phyloP scores from a whole-genome alignment of 2,797 vertebrate genomes.

The Sphenodon punctatus region DNA sequence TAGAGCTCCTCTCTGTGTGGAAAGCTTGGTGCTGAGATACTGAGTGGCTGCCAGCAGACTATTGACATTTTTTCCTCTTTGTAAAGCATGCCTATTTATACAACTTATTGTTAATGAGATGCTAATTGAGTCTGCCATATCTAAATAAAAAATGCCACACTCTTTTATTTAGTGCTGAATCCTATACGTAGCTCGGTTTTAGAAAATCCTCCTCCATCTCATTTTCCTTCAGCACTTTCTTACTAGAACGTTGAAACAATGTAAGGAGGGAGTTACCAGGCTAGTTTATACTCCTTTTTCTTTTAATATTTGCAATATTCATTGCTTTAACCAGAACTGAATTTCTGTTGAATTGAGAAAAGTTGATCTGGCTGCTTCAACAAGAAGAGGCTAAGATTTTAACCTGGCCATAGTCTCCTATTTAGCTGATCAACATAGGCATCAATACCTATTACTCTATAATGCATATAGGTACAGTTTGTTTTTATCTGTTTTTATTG shows the following conservation, averaged over 20 bases:
- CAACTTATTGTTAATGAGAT: conserved; percentile 62
- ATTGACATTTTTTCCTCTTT: conserved; percentile 48
- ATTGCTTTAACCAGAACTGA: too few species aligned
- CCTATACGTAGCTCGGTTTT: conserved; percentile 24
- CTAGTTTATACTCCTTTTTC: not conserved
- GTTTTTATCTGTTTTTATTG: too few species aligned
- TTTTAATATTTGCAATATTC: too few species aligned
- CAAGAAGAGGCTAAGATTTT: too few species aligned
- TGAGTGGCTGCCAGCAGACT: conserved; percentile 44
- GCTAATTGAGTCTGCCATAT: conserved; percentile 61
- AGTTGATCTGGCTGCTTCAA: too few species aligned
- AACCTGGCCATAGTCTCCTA: too few species aligned
- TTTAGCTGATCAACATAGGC: too few species aligned
- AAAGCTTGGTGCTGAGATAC: conserved; percentile 44
- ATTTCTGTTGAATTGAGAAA: too few species aligned
- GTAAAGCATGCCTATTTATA: conserved; percentile 56
- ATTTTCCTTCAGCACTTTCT: conserved; percentile 26
- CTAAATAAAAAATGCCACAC: conserved; percentile 13
- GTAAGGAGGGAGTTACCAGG: not conserved
- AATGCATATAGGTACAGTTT: too few species aligned
- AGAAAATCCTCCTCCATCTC: conserved; percentile 35
- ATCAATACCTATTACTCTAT: too few species aligned
- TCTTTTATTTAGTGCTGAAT: conserved; percentile 33
- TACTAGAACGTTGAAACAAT: conserved; percentile 13
- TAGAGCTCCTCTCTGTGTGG: conserved; percentile 52